Evolutionary conservation across 37 sponge, comb jelly and placozoan genomes (phyloP).

Genomic region (Eunapius fragilis): DNA sequence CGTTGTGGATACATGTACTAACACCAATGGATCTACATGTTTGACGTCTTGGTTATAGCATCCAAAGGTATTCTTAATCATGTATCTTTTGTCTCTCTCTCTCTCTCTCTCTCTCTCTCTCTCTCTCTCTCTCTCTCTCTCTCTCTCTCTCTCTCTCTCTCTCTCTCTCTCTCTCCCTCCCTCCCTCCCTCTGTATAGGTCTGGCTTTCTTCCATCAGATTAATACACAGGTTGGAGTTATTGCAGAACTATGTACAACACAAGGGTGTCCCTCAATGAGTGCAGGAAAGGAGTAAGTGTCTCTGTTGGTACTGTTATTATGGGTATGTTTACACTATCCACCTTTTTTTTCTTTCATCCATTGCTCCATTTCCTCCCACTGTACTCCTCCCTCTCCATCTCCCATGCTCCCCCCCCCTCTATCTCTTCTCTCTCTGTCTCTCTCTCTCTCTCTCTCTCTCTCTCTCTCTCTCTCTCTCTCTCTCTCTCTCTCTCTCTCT

Average conservation of each 20-base stretch:
- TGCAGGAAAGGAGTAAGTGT: slow-evolving; percentile 78
- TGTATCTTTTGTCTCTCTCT: too few relatives aligned
- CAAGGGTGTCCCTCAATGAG: slow-evolving; percentile 71
- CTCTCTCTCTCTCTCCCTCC: slow-evolving; percentile 47
- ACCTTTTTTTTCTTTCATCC: not conserved
- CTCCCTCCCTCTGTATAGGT: slow-evolving; percentile 41
- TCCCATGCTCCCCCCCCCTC: too few relatives aligned
- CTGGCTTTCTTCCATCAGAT: slow-evolving; percentile 75
- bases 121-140: slow-evolving; percentile 46
- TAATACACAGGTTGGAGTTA: slow-evolving; percentile 60
- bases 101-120: slow-evolving; percentile 24
- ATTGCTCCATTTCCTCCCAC: too few relatives aligned
- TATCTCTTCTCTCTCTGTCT: too few relatives aligned
- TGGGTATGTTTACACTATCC: not conserved
- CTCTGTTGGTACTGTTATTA: not conserved
- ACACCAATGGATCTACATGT: too few relatives aligned
- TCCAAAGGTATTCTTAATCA: too few relatives aligned
- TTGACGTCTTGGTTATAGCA: too few relatives aligned
- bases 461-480: not conserved
- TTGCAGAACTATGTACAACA: slow-evolving; percentile 58
- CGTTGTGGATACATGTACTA: too few relatives aligned
- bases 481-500: not conserved
- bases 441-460: too few relatives aligned
- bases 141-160: slow-evolving; percentile 50
- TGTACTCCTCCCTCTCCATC: too few relatives aligned